Percentiles rank a stretch among this genome's conserved stretches.
Conservation (phyloP, 2,888 invertebrate species). For the Quadroppia sp. region DNA sequence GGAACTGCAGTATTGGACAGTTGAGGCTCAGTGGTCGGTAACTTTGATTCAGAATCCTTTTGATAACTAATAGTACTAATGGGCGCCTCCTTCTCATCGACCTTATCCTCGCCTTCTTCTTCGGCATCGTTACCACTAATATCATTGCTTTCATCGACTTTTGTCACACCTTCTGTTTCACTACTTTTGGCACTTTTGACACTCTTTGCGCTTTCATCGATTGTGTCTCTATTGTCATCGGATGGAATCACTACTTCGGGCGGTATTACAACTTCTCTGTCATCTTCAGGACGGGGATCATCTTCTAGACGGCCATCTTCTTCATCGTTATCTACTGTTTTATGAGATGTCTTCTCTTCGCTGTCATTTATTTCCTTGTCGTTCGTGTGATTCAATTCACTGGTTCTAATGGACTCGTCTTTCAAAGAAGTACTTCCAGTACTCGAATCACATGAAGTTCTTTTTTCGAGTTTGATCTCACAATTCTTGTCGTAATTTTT, state of each 20-base stretch:
- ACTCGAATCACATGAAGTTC: neutral
- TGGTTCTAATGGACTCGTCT: conserved; percentile 12
- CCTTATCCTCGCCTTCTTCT: conserved; percentile 44
- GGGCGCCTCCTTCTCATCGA: conserved; percentile 36
- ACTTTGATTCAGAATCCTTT: conserved; percentile 36
- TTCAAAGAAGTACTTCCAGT: conserved; percentile 34
- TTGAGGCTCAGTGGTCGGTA: neutral
- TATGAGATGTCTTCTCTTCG: conserved; percentile 36
- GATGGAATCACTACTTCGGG: conserved; percentile 48
- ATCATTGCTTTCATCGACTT: conserved; percentile 43
- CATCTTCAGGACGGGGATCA: conserved; percentile 42
- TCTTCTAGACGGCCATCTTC: conserved; percentile 38
- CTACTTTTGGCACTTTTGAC: conserved; percentile 10
- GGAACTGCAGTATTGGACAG: conserved; percentile 22
- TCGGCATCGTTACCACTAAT: conserved; percentile 44
- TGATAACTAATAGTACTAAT: conserved; percentile 42
- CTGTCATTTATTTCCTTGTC: conserved; percentile 43
- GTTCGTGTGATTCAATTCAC: neutral
- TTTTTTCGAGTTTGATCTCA: neutral
- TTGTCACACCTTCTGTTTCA: conserved; percentile 45
- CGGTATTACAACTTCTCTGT: conserved; percentile 30
- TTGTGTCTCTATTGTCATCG: conserved; percentile 51
- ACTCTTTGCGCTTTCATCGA: conserved; percentile 48
- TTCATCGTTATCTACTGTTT: conserved; percentile 43
- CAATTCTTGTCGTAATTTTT: conserved; percentile 13